Conservation (phyloP, 2,797 vertebrate species). For the Scolopax bukidnonensis region DNA sequence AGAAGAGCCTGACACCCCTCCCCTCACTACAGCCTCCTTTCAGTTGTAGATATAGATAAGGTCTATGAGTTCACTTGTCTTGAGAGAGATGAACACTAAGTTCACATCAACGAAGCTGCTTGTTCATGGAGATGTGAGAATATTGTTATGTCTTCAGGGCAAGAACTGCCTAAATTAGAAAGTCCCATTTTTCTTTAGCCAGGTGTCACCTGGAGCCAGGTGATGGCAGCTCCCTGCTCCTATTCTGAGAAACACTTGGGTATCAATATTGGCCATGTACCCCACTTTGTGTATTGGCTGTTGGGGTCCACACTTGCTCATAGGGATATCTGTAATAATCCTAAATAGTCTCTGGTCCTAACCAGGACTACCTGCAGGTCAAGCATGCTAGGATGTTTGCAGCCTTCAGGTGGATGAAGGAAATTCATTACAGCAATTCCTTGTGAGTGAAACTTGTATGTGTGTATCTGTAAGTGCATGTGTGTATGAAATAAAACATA, state of each 20-base stretch:
- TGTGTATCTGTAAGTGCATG: not conserved
- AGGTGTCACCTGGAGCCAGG: not conserved
- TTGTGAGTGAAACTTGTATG: not conserved
- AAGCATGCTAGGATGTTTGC: not conserved
- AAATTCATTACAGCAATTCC: not conserved
- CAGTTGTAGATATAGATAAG: not conserved
- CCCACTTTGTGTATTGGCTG: not conserved
- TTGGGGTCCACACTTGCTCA: not conserved
- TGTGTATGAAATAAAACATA: not conserved
- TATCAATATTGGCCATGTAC: not conserved
- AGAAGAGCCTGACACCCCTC: not conserved
- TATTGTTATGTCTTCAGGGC: not conserved
- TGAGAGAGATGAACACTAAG: rapidly evolving
- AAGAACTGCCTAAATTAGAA: not conserved
- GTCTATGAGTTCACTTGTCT: not conserved
- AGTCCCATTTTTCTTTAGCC: not conserved
- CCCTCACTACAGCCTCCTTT: not conserved
- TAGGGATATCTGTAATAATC: not conserved
- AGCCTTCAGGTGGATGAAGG: not conserved
- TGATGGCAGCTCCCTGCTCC: not conserved
- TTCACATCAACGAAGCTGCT: rapidly evolving
- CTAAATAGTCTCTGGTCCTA: not conserved
- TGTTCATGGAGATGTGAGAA: not conserved
- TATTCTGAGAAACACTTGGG: not conserved
- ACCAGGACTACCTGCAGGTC: not conserved